Base-by-base conservation (phyloP, 2,888 invertebrate species). In the Meiosimyza decipiens region DNA sequence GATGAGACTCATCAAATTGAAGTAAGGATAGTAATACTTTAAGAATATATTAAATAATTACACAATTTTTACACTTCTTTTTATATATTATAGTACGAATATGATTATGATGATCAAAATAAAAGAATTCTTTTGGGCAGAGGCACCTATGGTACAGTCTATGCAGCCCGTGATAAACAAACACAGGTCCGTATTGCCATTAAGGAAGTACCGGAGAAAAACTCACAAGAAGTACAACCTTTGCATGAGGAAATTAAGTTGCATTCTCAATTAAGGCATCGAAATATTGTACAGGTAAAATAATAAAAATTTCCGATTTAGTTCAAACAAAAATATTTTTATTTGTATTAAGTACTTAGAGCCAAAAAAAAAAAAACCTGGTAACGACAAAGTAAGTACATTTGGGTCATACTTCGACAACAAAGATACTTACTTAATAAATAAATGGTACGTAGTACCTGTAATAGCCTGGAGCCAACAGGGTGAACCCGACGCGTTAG, bases 181-280 rank as follows among this genome's bases (percentile, higher is more conserved):
- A 99, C 96, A 0, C 98, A 97, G 89, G 93, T 94, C 78, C 90
- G 96, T 74, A 98, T 99, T 79, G 99, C 99, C 3, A 96, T 99
- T 18, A 99, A 99, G 87, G 99, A 99, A 89, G 96, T 99, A 75
- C 97, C 97, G 0, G 99, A 99, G 87, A 94, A 95, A 85, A 96
- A 97, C 87, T 90, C 96, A 3, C 97, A 97, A 0, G 97, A 97
- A 82, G 97, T 99, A 0, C 99, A 99, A 86, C 99, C 99, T 0
- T 88, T 99, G 77, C 99, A 99, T 85, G 99, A 99, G 88, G 99
- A 99, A 89, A 99, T 99, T 76, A 92, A 96, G 84, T 89, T 99
- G 72, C 99, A 99, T 87, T 98, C 98, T 16, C 97, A 98, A 83
- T 88, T 99, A 71, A 89, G 96, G 3, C 98, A 99, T 87, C 90